Base-by-base conservation (phyloP, 2,888 invertebrate species). In the Belgica antarctica region DNA sequence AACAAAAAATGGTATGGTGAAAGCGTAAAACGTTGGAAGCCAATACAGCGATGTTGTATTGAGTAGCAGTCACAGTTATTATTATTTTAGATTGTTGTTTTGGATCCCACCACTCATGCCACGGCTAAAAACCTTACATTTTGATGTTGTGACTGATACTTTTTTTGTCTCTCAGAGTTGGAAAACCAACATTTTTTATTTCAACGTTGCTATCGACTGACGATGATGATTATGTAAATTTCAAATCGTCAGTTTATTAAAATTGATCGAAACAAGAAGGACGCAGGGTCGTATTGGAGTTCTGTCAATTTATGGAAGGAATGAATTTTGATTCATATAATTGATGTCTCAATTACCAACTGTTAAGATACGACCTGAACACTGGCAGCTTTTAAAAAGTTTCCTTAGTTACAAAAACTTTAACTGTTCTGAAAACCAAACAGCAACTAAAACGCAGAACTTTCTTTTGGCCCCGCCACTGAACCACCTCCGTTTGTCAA, bases 221-320 rank as follows among this genome's bases (percentile, higher is more conserved):
- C 28, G 27, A 10, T 25, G 62, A 62, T 62, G 62, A 62, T 62
- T 62, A 62, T 62, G 62, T 62, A 62, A 62, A 62, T 62, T 52
- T 52, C 52, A 52, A 52, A 52, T 52, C 8, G 17, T 52, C 52
- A 52, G 8, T 52, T 52, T 52, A 52, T 52, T 52, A 15, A 24
- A 10, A 52, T 52, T 52, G 17, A 22, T 10, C 52, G 24, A 52
- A 10, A 7, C 7, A 34, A 3, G 52, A 15, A 3, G 24, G 52
- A 52, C n/a, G n/a, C n/a, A n/a, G n/a, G n/a, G n/a, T n/a, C n/a
- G n/a, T n/a, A n/a, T n/a, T n/a, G n/a, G n/a, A n/a, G n/a, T n/a
- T 46, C 46, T n/a, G 4, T 46, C 19, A 7, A n/a, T 2, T 3
- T 36, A 46, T 46, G 46, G 46, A 19, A n/a, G 46, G 46, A 19